These are phyloP conservation scores for Clupea harengus DNA, from an alignment of 2,113 vertebrate species.

Conservation along the genomic window DNA sequence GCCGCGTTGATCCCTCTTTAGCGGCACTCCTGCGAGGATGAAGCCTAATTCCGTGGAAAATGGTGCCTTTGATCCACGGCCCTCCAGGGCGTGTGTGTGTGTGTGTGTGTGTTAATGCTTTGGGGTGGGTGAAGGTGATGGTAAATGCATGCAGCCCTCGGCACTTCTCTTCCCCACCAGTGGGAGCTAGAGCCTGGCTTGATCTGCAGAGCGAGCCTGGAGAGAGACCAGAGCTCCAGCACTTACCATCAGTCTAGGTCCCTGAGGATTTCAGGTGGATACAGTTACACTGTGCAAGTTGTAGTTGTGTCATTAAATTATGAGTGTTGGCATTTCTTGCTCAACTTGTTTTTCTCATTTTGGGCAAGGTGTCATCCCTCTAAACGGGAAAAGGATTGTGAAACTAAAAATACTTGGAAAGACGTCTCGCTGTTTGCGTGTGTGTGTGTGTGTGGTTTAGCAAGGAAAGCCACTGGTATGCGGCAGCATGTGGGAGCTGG, in stretches of 20 bases:
- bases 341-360: too few species aligned
- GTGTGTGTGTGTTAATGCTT: neutral
- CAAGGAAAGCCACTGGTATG: neutral
- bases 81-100: neutral
- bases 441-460: neutral
- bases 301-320: too few species aligned
- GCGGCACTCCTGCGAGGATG: neutral
- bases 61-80: neutral
- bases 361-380: neutral
- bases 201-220: too few species aligned
- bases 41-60: neutral
- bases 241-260: too few species aligned
- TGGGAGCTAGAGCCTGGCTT: too few species aligned
- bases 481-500: neutral
- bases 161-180: too few species aligned
- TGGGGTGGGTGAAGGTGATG: too few species aligned
- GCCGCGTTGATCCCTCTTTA: neutral
- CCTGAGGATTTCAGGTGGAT: too few species aligned
- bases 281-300: too few species aligned
- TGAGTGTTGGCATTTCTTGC: too few species aligned
- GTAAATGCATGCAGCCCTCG: too few species aligned
- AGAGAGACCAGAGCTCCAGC: too few species aligned
- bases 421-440: neutral
- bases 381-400: neutral
- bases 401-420: neutral